phyloP scores from a whole-genome alignment of 2,888 invertebrate genomes.

The Calephelis perditalis region DNA sequence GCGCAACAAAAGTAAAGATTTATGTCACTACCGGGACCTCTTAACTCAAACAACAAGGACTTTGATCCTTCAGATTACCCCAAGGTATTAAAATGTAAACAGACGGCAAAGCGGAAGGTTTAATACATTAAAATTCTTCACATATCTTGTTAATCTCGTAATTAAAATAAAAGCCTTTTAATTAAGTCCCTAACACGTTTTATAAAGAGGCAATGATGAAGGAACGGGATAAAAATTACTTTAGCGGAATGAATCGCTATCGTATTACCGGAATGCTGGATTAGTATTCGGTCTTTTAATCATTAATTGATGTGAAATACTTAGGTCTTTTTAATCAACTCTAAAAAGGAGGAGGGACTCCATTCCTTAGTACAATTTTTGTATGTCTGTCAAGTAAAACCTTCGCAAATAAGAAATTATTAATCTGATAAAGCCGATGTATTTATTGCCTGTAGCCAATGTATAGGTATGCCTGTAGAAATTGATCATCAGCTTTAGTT shows the following conservation, averaged over 20 bases:
- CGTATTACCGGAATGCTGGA: background rate
- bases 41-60: conserved; percentile 4
- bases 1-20: no score
- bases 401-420: no score
- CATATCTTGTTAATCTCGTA: conserved; percentile 5
- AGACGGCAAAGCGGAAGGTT: conserved; percentile 1
- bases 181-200: conserved; percentile 7
- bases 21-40: background rate
- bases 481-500: no score
- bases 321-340: no score
- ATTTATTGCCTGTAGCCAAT: no score
- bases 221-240: conserved; percentile 1
- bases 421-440: no score
- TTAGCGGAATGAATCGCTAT: background rate
- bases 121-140: conserved; percentile 4
- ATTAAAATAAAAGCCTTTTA: conserved; percentile 11
- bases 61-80: background rate
- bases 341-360: no score
- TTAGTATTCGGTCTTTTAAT: background rate
- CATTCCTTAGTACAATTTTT: no score
- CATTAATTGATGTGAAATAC: no score
- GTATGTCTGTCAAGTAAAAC: no score
- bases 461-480: no score
- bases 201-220: background rate
- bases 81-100: conserved; percentile 3